phyloP scores from a whole-genome alignment of 2,113 vertebrate genomes.

The Rhea pennata region DNA sequence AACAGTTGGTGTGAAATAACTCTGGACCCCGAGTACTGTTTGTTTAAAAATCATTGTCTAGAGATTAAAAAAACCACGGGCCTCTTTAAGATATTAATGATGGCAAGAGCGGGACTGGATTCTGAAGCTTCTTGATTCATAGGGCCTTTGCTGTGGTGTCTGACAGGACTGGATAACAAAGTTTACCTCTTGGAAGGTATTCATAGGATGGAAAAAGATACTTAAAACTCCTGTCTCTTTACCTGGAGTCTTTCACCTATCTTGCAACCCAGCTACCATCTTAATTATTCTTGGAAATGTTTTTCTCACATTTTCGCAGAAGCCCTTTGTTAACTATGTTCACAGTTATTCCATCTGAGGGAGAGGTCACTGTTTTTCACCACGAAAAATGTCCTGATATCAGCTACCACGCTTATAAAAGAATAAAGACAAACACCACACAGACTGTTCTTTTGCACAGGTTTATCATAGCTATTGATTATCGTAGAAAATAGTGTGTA shows the following conservation, averaged over 20 bases:
- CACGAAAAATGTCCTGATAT: background rate
- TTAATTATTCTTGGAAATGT: conserved; percentile 22
- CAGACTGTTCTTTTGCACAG: background rate
- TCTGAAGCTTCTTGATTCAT: background rate
- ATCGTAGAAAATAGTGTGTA: background rate
- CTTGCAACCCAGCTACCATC: background rate
- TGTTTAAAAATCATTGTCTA: conserved; percentile 3
- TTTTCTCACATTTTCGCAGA: background rate
- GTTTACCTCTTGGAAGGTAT: background rate
- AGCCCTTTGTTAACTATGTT: background rate
- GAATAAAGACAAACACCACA: background rate
- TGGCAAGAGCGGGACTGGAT: background rate
- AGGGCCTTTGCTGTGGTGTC: background rate
- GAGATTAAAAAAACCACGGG: background rate
- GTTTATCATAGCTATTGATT: background rate
- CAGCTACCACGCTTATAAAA: background rate
- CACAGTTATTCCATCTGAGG: background rate
- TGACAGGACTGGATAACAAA: background rate
- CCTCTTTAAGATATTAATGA: background rate
- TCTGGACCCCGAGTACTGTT: conserved; percentile 25
- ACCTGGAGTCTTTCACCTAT: background rate
- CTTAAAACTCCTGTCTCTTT: background rate
- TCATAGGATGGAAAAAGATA: background rate
- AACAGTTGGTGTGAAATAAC: conserved; percentile 25
- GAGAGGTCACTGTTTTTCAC: background rate